These are phyloP conservation scores for Diplolepis rosae DNA, from an alignment of 2,888 invertebrate species.

Conservation along the genomic window DNA sequence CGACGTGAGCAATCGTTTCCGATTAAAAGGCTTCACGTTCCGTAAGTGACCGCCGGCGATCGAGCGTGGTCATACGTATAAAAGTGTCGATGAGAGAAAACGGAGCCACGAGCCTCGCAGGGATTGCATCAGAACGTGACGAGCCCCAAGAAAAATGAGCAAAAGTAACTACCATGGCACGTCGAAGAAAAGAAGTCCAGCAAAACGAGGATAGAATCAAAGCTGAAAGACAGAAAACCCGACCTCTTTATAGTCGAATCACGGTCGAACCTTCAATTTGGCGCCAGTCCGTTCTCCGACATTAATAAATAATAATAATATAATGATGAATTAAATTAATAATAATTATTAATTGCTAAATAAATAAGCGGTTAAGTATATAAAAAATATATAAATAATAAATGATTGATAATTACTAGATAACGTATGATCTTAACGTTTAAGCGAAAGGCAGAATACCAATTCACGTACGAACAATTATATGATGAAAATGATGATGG, in stretches of 20 bases:
- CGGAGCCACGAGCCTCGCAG: slow-evolving; percentile 42
- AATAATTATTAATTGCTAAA: slow-evolving; percentile 71
- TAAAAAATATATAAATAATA: slow-evolving; percentile 62
- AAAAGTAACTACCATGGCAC: slow-evolving; percentile 31
- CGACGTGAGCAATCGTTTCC: slow-evolving; percentile 49
- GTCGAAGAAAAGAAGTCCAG: slow-evolving; percentile 31
- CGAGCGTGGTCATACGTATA: slow-evolving; percentile 41
- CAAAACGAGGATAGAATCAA: slow-evolving; percentile 25
- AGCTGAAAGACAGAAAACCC: slow-evolving; percentile 31
- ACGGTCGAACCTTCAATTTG: slow-evolving; percentile 54
- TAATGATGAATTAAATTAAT: slow-evolving; percentile 69
- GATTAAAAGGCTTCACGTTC: slow-evolving; percentile 46
- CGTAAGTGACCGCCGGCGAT: slow-evolving; percentile 49
- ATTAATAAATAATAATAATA: slow-evolving; percentile 69
- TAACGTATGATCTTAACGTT: slow-evolving; percentile 65
- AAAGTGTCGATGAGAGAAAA: slow-evolving; percentile 20
- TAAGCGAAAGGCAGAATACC: slow-evolving; percentile 64
- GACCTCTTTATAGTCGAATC: slow-evolving; percentile 14
- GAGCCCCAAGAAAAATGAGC: background rate
- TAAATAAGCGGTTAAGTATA: slow-evolving; percentile 69
- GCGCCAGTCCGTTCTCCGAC: slow-evolving; percentile 72
- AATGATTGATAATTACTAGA: slow-evolving; percentile 68
- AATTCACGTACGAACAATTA: slow-evolving; percentile 63
- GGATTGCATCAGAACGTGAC: slow-evolving; percentile 19
- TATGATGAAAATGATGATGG: slow-evolving; percentile 54